Evolutionary conservation across 2,888 invertebrate genomes (phyloP).

Genomic region (Microctonus aethiopoides): DNA sequence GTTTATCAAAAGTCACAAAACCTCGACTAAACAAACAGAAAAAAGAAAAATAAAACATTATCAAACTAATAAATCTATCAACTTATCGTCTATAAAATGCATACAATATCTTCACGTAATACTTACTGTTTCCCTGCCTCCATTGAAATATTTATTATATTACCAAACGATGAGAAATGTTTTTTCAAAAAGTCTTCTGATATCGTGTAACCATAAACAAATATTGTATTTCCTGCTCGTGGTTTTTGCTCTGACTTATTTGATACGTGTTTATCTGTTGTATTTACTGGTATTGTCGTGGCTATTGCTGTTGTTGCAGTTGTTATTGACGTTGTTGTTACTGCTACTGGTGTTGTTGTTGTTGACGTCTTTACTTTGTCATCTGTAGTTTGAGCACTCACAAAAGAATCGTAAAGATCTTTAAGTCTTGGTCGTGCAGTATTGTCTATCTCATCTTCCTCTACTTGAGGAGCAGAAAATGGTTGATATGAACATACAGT

Average conservation of each 20-base stretch:
- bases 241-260: slow-evolving; percentile 73
- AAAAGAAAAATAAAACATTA: slow-evolving; percentile 13
- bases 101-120: not conserved
- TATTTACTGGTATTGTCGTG: slow-evolving; percentile 63
- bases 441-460: slow-evolving; percentile 75
- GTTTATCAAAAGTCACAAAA: slow-evolving; percentile 91
- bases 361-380: slow-evolving; percentile 67
- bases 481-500: slow-evolving; percentile 90
- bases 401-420: slow-evolving; percentile 82
- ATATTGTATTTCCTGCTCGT: slow-evolving; percentile 83
- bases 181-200: slow-evolving; percentile 83
- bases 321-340: slow-evolving; percentile 60
- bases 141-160: slow-evolving; percentile 84
- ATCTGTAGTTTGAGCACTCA: slow-evolving; percentile 75
- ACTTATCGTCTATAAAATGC: not conserved
- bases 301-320: slow-evolving; percentile 73
- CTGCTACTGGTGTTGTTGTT: not conserved
- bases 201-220: slow-evolving; percentile 82
- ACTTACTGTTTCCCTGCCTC: slow-evolving; percentile 83
- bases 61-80: slow-evolving; percentile 6
- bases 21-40: slow-evolving; percentile 76
- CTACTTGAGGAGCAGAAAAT: slow-evolving; percentile 85
- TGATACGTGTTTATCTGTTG: slow-evolving; percentile 60
- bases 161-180: slow-evolving; percentile 79
- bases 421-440: slow-evolving; percentile 71